These are phyloP conservation scores for Melanerpes formicivorus DNA, from an alignment of 2,113 vertebrate genomes.

Conservation along the genomic window DNA sequence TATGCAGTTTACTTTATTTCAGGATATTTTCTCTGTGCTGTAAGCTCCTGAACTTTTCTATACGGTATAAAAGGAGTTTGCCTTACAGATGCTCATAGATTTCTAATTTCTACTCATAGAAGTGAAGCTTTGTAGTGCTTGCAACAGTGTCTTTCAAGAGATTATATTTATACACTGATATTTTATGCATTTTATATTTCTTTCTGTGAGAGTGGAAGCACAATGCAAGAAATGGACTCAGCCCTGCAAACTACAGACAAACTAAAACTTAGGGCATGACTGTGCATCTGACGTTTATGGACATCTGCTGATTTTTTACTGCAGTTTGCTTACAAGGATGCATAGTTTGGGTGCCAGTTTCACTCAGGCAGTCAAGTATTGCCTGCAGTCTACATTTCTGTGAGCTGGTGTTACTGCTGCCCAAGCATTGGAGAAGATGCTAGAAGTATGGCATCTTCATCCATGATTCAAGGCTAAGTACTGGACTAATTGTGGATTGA, in stretches of 20 bases:
- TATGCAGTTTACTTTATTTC: neutral
- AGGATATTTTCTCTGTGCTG: neutral
- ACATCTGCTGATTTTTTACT: neutral
- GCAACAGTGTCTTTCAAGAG: neutral
- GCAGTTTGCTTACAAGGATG: neutral
- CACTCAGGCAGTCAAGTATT: neutral
- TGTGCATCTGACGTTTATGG: neutral
- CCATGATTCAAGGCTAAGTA: neutral
- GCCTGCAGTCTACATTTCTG: neutral
- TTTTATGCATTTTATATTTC: neutral
- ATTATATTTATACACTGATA: fast-evolving
- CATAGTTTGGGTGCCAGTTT: neutral
- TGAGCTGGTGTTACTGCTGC: fast-evolving
- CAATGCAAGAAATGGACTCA: neutral
- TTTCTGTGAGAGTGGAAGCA: neutral
- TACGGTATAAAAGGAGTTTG: neutral
- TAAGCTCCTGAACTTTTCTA: neutral
- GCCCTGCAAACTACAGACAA: neutral
- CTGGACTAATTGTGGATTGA: neutral
- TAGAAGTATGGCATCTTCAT: neutral
- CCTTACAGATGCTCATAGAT: neutral
- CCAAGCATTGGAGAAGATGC: fast-evolving
- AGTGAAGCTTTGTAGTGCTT: neutral
- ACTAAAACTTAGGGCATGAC: neutral
- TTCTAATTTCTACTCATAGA: neutral